Conservation (phyloP, 1,140 invertebrate species). For the Choristoneura fumiferana region DNA sequence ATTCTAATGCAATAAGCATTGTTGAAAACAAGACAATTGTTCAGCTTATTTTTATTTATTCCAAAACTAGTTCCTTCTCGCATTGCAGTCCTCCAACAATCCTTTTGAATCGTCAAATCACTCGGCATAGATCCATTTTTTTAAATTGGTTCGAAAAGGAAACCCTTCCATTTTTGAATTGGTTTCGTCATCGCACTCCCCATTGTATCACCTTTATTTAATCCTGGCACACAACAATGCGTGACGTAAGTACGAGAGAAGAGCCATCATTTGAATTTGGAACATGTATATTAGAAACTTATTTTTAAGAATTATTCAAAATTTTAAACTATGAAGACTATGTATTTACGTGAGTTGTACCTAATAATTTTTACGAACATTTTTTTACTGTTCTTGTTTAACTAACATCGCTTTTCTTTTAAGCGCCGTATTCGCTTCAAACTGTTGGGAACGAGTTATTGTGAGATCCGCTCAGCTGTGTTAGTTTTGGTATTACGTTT, state of each 20-base stretch:
- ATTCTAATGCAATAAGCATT: no score
- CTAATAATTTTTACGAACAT: not conserved
- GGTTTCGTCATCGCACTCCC: conserved; percentile 71
- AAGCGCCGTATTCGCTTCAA: conserved; percentile 24
- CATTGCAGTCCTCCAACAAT: conserved; percentile 62
- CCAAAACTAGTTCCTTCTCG: conserved; percentile 43
- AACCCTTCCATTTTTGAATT: conserved; percentile 74
- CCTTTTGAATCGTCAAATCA: conserved; percentile 69
- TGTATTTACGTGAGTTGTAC: not conserved
- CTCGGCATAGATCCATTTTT: conserved; percentile 69
- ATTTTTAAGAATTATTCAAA: not conserved
- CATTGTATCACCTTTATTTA: conserved; percentile 40
- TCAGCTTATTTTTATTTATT: conserved; percentile 21
- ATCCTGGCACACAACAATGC: conserved; percentile 10
- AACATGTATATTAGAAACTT: not conserved
- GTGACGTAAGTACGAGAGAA: conserved; percentile 1
- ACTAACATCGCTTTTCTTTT: conserved; percentile 24
- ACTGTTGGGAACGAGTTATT: conserved; percentile 42
- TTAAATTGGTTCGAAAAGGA: conserved; percentile 68
- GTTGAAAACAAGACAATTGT: no score
- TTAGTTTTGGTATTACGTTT: conserved; percentile 69
- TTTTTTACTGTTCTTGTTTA: not conserved
- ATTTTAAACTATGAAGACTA: not conserved
- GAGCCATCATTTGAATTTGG: conserved; percentile 7
- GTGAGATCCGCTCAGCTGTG: conserved; percentile 66